Evolutionary conservation across 2,113 vertebrate species (phyloP), one percentile per base, ranked within the genome.

Genomic region (Marmota monax): DNA sequence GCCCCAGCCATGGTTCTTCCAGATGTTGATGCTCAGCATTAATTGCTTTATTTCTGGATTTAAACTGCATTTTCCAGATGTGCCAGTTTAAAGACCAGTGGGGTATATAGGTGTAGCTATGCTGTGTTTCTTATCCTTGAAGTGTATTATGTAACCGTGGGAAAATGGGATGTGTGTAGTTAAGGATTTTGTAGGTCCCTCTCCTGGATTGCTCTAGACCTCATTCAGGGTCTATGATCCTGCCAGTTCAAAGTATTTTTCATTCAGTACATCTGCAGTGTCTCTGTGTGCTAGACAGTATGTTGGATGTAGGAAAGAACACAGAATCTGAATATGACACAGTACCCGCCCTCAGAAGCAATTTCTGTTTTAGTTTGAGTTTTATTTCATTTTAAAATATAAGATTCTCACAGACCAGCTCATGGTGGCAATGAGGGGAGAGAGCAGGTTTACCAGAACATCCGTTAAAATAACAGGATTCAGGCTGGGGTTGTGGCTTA

Each of bases 351-450:
- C 39, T 87, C 42, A 69, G 37, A 88, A 78, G 58, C 84, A 84
- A 23, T 83, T 91, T 74, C 11, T n/a, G 29, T 76, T 70, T 45
- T 65, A 12, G 78, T 53, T 88, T 94, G 32, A 4, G 14, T 96
- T 96, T 92, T 79, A 51, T 63, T 97, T 77, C 53, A 39, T 27
- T 73, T 95, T 45, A 73, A 95, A 48, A 70, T 76, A 80, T 11
- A 23, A 70, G 23, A 42, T 77, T 89, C 29, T 94, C 70, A 42
- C 32, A 29, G 73, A n/a, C 58, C 67, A 78, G 39, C 67, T 88
- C 32, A 2, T 17, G 48, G 39, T n/a, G 23, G 29, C 53, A 67
- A 0, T 79, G 63, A 82, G 53, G 22, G 22, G 39, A 73, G 61
- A 86, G 11, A 32, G 53, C 67, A 34, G 27, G 69, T 48, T 79